Evolutionary conservation across 2,888 invertebrate genomes (phyloP).

Genomic region (Amiota mariae): DNA sequence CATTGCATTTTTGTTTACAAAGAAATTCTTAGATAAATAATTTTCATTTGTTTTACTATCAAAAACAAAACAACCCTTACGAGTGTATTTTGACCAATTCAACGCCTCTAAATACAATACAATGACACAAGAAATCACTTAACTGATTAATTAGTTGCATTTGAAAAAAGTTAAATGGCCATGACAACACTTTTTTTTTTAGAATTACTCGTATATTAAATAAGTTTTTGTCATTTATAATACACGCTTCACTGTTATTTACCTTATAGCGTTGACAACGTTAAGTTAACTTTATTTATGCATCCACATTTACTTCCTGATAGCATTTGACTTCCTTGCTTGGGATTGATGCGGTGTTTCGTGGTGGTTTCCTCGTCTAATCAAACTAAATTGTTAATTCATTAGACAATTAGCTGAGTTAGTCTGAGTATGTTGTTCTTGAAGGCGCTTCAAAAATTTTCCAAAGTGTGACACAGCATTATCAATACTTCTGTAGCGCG

Average conservation of each 20-base stretch:
- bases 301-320: no score
- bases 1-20: slow-evolving; percentile 64
- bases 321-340: no score
- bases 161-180: slow-evolving; percentile 53
- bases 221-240: slow-evolving; percentile 3
- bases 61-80: not conserved
- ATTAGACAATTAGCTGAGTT: no score
- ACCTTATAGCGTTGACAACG: slow-evolving; percentile 3
- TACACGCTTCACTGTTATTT: slow-evolving; percentile 27
- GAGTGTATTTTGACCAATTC: not conserved
- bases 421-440: no score
- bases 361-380: no score
- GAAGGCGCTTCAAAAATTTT: no score
- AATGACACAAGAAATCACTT: not conserved
- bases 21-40: slow-evolving; percentile 67
- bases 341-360: no score
- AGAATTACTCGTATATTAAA: not conserved
- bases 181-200: not conserved
- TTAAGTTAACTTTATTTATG: not conserved
- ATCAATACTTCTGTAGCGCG: no score
- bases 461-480: no score
- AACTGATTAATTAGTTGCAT: slow-evolving; percentile 65
- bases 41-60: slow-evolving; percentile 34
- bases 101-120: not conserved
- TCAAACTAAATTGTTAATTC: no score